phyloP scores from a whole-genome alignment of 2,113 vertebrate genomes.

The Mustelus asterias region DNA sequence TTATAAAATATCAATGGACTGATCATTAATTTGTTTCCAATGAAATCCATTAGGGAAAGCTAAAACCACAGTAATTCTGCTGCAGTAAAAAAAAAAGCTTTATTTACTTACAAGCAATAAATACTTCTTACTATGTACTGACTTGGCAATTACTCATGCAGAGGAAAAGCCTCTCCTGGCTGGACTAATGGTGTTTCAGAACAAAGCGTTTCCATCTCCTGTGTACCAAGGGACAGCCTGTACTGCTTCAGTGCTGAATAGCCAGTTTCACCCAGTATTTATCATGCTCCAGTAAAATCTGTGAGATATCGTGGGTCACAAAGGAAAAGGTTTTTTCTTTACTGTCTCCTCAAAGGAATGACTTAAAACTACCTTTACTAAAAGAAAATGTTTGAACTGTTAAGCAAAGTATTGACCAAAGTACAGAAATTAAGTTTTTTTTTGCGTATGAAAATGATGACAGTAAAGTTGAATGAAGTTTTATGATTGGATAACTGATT shows the following conservation, averaged over 20 bases:
- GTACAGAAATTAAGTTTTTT: not conserved
- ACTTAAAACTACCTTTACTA: constrained; percentile 16
- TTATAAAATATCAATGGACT: constrained; percentile 32
- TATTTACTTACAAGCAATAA: constrained; percentile 38
- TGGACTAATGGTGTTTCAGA: constrained; percentile 38
- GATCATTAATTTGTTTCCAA: constrained; percentile 35
- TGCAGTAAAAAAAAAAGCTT: constrained; percentile 24
- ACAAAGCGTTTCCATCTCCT: constrained; percentile 38
- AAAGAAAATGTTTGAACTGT: constrained; percentile 6
- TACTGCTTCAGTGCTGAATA: constrained; percentile 36
- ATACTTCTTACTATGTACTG: constrained; percentile 37
- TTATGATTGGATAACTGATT: not conserved
- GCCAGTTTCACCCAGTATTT: constrained; percentile 35
- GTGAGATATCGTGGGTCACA: constrained; percentile 34
- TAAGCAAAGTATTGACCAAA: not conserved
- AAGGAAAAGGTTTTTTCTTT: constrained; percentile 29
- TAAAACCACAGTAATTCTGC: constrained; percentile 22
- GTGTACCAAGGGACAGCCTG: constrained; percentile 34
- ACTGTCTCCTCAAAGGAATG: constrained; percentile 27
- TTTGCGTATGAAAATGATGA: not conserved
- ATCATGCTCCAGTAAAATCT: constrained; percentile 36
- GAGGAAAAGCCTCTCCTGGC: constrained; percentile 33
- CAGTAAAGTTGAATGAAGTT: not conserved
- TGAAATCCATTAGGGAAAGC: constrained; percentile 35
- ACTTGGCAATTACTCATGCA: constrained; percentile 37